Base-by-base conservation (phyloP, 2,113 vertebrate species). In the Odontesthes bonariensis region DNA sequence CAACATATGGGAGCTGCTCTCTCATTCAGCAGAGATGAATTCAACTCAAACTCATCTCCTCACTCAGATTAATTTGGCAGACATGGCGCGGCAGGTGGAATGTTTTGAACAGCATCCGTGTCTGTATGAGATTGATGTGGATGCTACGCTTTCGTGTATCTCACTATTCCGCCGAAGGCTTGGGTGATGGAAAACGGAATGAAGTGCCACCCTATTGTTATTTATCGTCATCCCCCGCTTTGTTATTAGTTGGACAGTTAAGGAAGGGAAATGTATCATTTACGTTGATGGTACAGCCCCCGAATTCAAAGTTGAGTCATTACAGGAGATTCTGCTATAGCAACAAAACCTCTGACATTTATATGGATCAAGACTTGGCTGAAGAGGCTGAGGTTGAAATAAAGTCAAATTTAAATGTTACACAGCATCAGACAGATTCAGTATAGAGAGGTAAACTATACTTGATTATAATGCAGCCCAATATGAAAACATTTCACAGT, bases 21-120 rank as follows among this genome's bases (percentile, higher is more conserved):
- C 58, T 76, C 81, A 77, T 86, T 73, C 81, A 81, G 75, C 63
- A 55, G 65, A 84, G 77, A 85, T 88, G 87, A 80, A 91, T 86
- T 84, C 87, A 85, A 86, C 87, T 84, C 86, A 86, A 85, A 84
- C 77, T 89, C 86, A 90, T 91, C 82, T 89, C 85, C 81, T 88
- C 82, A 44, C 81, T 62, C 71, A 76, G 80, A 83, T 89, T 82
- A 82, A 86, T 90, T 87, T 86, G 90, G 77, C 88, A 84, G 86
- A 86, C 83, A 67, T 72, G 79, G 74, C 2, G 55, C 77, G 83
- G 84, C 86, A 85, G 88, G 86, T 87, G 88, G 74, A 78, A 75
- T 69, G 70, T 58, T 68, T 73, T 59, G 65, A 70, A 74, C 57
- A 70, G 82, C 77, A 83, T 85, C 80, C 82, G 88, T 8, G 49